phyloP scores from a whole-genome alignment of 2,113 vertebrate species.

The mouse (Mus musculus) region GRCm39 chr3:24332001-24332500 shows the following conservation, averaged over 20 bases:
- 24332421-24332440: not conserved
- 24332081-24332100: conserved; percentile 2
- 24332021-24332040: not conserved
- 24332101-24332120: conserved; percentile 23
- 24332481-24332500: not conserved
- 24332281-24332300: not conserved
- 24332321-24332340: not conserved
- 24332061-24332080: not conserved
- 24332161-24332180: not conserved
- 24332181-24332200: not conserved
- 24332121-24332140: conserved; percentile 3
- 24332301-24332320: not conserved
- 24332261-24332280: not conserved
- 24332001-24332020: not conserved
- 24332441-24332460: not conserved
- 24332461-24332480: conserved; percentile 4
- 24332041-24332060: not conserved
- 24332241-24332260: not conserved
- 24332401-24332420: not conserved
- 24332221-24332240: not conserved
- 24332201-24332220: not conserved
- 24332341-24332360: not conserved
- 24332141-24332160: conserved; percentile 11
- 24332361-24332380: not conserved
- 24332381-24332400: not conserved